Conservation (phyloP, 2,888 invertebrate species). For the Chydorus sphaericus region DNA sequence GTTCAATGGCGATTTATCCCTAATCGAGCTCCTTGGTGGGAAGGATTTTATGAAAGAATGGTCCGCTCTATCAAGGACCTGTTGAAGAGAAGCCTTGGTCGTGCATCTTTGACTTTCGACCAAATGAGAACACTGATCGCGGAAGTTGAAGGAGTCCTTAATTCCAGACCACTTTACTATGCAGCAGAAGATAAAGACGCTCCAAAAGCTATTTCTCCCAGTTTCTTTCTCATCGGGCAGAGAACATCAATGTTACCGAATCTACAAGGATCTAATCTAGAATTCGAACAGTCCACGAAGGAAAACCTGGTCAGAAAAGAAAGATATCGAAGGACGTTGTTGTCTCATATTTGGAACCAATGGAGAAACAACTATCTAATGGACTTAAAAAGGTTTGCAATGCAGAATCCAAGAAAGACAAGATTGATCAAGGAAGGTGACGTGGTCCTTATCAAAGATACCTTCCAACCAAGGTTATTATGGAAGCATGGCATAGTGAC, state of each 20-base stretch:
- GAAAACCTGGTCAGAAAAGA: neutral
- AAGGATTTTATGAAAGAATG: neutral
- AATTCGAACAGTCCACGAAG: no score
- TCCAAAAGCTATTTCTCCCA: neutral
- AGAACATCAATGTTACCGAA: neutral
- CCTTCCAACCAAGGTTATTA: no score
- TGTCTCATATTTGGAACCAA: no score
- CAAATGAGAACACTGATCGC: neutral
- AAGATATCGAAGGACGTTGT: no score
- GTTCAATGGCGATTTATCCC: conserved; percentile 4
- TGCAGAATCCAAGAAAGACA: no score
- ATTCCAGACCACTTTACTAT: neutral
- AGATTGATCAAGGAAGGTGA: no score
- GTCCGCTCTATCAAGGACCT: neutral
- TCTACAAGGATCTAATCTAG: no score
- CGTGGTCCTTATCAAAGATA: no score
- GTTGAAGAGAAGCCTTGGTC: neutral
- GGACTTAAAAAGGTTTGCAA: neutral
- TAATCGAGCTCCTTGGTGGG: neutral
- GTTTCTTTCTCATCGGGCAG: neutral
- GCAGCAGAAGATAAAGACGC: no score
- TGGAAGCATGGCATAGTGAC: no score
- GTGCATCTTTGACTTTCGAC: neutral
- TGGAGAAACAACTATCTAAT: neutral
- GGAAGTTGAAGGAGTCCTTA: neutral